Conservation (phyloP, 2,113 vertebrate species). For the Aegotheles bennettii region DNA sequence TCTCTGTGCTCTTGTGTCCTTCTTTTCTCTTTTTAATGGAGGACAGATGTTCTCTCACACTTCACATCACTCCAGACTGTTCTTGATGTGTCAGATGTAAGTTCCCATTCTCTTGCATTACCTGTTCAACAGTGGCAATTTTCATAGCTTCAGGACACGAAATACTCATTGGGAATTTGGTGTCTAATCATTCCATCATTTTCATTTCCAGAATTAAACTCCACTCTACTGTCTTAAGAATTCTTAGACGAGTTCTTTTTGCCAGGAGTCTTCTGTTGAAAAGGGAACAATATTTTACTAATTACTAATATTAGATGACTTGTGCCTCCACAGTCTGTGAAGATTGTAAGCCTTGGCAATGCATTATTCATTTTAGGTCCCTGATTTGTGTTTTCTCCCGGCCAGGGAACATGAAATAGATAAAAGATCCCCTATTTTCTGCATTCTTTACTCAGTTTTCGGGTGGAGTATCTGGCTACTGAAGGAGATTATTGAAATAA, state of each 20-base stretch:
- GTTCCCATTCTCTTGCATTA: not conserved
- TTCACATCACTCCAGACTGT: not conserved
- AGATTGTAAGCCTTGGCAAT: not conserved
- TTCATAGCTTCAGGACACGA: not conserved
- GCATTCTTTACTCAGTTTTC: not conserved
- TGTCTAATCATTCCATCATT: not conserved
- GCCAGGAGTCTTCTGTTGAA: not conserved
- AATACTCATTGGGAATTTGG: not conserved
- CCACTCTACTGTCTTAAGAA: not conserved
- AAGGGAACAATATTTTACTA: not conserved
- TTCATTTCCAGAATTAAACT: not conserved
- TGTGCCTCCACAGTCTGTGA: not conserved
- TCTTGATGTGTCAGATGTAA: not conserved
- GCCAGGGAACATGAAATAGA: not conserved
- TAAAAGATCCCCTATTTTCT: not conserved
- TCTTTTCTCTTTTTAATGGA: not conserved
- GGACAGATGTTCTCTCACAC: not conserved
- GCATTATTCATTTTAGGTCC: not conserved
- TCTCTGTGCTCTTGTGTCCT: not conserved
- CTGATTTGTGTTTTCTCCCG: not conserved
- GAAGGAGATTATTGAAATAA: not conserved
- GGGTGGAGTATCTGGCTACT: not conserved
- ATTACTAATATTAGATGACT: not conserved
- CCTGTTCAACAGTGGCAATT: not conserved
- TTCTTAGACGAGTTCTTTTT: not conserved